Base-by-base conservation (phyloP, 2,888 invertebrate species). In the Coelogynopora nodosa region DNA sequence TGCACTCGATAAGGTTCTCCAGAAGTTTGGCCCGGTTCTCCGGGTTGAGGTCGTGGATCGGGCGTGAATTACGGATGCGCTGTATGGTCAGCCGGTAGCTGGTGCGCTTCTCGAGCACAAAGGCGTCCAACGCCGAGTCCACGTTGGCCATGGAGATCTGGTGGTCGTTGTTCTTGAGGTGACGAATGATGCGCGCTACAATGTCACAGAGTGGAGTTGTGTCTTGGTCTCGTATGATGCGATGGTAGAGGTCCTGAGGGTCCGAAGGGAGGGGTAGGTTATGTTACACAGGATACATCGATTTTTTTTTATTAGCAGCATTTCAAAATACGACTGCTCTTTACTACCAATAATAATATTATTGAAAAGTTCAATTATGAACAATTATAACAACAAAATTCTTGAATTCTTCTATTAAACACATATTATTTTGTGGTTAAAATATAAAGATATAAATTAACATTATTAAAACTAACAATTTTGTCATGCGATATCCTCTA, bases 1-100 rank as follows among this genome's bases (percentile, higher is more conserved):
- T 67, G 31, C 67, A 67, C 74, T 85, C 85, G 5, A 85, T 85
- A 28, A 85, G 85, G 67, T 85, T 85, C 23, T 85, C 85, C n/a
- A 85, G 31, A 27, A 85, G 26, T 30, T 85, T 85, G 13, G 85
- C 85, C 29, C 74, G 30, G 23, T 67, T 85, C 67, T 85, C 85
- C 0, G 85, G 67, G n/a, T 26, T 85, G 23, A 85, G 31, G 67
- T 85, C 74, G 67, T 67, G 74, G 1, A 85, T 23, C 30, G 67
- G 85, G 67, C 85, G 67, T 28, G 67, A 26, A 26, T 80, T 80
- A 2, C 80, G 86, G 13, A 86, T 30, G 23, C 81, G 86, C 5
- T 28, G 84, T 29, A 86, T 86, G 31, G 28, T 29, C 10, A 86
- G 13, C n/a, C 86, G 86, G 27, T 80, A 31, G 67, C 27, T 82